Base-by-base conservation (phyloP, 2,113 vertebrate genomes). In the Fulmarus glacialis region DNA sequence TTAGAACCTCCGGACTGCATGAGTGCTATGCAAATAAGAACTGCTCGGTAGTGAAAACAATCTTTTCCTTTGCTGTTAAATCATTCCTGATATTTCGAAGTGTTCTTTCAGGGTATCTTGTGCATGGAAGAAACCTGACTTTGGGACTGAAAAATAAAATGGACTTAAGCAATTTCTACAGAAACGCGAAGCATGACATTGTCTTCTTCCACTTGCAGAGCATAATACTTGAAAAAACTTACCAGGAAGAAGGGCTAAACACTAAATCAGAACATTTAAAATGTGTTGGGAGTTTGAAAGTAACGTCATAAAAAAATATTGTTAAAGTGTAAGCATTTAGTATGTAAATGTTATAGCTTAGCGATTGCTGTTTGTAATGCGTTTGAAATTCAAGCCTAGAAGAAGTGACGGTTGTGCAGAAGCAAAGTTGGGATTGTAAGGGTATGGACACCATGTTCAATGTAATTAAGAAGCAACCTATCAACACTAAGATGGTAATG, bases 391-490 rank as follows among this genome's bases (percentile, higher is more conserved):
- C 66, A 91, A 30, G 82, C 80, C 86, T 7, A 55, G 62, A 74
- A 56, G 79, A 5, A 67, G 52, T 60, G 2, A 48, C 8, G 21
- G 89, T 47, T 15, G 3, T 24, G 87, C 53, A 90, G 60, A 66
- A 5, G 79, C 73, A 32, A 85, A 68, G 63, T 16, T 9, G 85
- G 43, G 66, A 85, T 67, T 88, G 96, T 93, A 95, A 96, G 98
- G 94, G 97, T 95, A 97, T 68, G 83, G 98, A 82, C 75, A 70
- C 92, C 90, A 84, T 34, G 77, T 97, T 97, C 80, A 29, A 59
- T 97, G 98, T 98, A 98, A 98, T 98, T 98, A 98, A 98, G 98
- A 96, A 98, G 97, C 98, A 98, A 97, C 95, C 97, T 94, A 91
- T 95, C 93, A 95, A 89, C 66, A 83, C 81, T 17, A 89, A 90